These are phyloP conservation scores for Morone chrysops DNA, from an alignment of 2,113 vertebrate species.

Conservation along the genomic window DNA sequence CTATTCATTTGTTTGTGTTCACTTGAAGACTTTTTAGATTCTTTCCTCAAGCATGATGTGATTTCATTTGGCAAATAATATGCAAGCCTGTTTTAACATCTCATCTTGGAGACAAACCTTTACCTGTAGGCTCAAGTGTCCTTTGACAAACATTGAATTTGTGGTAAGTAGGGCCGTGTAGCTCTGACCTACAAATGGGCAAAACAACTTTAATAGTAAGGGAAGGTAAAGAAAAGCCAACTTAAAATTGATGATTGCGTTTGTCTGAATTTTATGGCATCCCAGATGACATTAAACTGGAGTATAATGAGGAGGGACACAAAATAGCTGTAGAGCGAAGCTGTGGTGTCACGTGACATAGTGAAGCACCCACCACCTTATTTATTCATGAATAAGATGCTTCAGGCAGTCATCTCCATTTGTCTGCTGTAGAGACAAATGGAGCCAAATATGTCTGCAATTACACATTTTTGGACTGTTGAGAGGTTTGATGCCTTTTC, in stretches of 20 bases:
- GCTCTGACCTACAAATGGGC: neutral
- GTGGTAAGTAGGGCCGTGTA: neutral
- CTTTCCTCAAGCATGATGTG: neutral
- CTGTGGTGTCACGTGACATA: neutral
- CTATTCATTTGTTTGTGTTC: neutral
- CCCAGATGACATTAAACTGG: neutral
- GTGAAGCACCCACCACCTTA: neutral
- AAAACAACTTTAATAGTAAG: too few species aligned
- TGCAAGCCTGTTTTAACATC: neutral
- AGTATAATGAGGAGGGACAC: neutral
- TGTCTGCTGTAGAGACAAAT: neutral
- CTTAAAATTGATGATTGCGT: neutral
- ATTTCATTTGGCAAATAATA: conserved; percentile 8
- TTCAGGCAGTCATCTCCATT: neutral
- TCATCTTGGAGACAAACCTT: neutral
- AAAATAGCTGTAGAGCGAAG: neutral
- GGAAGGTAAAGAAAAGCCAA: too few species aligned
- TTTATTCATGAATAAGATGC: conserved; percentile 13
- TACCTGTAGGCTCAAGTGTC: conserved; percentile 12
- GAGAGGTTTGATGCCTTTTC: neutral
- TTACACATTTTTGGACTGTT: neutral
- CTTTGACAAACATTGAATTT: conserved; percentile 16
- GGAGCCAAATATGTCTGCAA: neutral
- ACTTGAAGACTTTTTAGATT: neutral
- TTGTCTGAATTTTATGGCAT: neutral